Base-by-base conservation (phyloP, 2,888 invertebrate genomes). In the Drosophila colorata region DNA sequence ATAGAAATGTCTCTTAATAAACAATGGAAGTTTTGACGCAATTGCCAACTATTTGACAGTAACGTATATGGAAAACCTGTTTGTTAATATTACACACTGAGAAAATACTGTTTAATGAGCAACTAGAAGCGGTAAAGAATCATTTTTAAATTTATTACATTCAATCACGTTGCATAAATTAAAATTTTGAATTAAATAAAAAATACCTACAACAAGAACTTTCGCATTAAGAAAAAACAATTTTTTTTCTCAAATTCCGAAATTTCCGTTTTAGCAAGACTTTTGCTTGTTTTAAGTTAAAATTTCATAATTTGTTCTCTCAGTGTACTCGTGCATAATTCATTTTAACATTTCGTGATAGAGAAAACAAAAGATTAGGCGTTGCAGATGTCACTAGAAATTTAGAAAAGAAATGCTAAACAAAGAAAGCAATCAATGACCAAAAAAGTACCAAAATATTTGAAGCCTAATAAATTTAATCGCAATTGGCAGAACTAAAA, bases 361-460 rank as follows among this genome's bases (percentile, higher is more conserved):
- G 52, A 43, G 58, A 59, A 59, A 73, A 56, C 64, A 31, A 40
- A 33, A 31, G 16, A 14, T 33, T 33, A 3, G 33, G 33, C 33
- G 33, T 0, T 13, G 33, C 52, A 35, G 57, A 66, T 69, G 58
- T 64, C 46, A 59, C 61, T 37, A 60, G 52, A 58, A 59, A 66
- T 63, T 57, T 35, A 20, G 16, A 61, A 78, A 74, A 86, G 76
- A 69, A n/a, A 52, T 52, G 53, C 23, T 53, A 74, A 33, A 52
- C 55, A 57, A 78, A 71, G 78, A 73, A 78, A 75, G 83, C 61
- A 56, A 66, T 69, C 51, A 60, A 61, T 31, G 52, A 25, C 48
- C 28, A 16, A 48, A 49, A 55, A 14, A 13, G 2, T 31, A n/a
- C 8, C 5, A n/a, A 33, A 9, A 47, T 8, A 23, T 23, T 31